Conservation (phyloP, 1,140 invertebrate species). For the Pogonomyrmex barbatus region DNA sequence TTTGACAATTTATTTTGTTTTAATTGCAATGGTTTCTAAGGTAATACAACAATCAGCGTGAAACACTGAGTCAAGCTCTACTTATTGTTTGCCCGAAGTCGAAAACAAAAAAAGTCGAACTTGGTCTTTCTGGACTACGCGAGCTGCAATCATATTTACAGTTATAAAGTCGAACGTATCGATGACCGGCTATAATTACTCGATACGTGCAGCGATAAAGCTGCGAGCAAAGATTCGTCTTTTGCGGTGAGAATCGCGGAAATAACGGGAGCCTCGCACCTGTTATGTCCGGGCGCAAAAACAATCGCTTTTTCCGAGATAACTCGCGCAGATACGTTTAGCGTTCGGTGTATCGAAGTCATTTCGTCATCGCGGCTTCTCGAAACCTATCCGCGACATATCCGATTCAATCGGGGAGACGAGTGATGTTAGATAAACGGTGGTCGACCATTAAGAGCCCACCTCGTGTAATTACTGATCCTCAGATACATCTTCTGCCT, state of each 20-base stretch:
- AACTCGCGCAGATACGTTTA: conserved; percentile 53
- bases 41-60: conserved; percentile 6
- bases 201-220: conserved; percentile 15
- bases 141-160: neutral
- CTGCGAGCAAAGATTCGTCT: conserved; percentile 28
- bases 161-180: conserved; percentile 5
- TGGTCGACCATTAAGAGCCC: conserved; percentile 63
- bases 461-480: conserved; percentile 73
- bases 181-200: conserved; percentile 32
- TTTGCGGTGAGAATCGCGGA: conserved; percentile 38
- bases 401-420: conserved; percentile 45
- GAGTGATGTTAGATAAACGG: conserved; percentile 69
- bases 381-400: conserved; percentile 50
- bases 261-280: conserved; percentile 60
- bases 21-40: neutral
- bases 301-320: conserved; percentile 68
- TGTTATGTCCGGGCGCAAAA: conserved; percentile 45
- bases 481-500: conserved; percentile 61
- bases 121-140: conserved; percentile 19
- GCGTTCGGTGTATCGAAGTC: conserved; percentile 13
- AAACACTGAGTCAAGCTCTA: conserved; percentile 26
- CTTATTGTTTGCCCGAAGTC: conserved; percentile 16
- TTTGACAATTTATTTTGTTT: conserved; percentile 37
- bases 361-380: conserved; percentile 37
- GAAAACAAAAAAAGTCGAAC: neutral